phyloP scores from a whole-genome alignment of 2,113 vertebrate species.

The Spermophilus dauricus region DNA sequence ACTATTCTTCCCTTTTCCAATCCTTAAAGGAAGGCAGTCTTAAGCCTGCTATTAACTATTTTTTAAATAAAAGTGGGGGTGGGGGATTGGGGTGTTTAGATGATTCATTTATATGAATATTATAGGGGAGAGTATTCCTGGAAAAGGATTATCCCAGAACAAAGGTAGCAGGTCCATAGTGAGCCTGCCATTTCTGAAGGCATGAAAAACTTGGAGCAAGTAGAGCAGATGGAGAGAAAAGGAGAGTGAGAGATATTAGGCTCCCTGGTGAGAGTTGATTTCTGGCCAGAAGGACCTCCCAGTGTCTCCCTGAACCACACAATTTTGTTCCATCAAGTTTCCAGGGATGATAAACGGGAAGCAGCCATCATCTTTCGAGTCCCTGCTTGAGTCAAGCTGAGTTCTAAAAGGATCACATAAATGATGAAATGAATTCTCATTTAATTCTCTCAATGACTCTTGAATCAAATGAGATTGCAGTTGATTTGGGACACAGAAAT shows the following conservation, averaged over 20 bases:
- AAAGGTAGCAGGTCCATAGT: neutral
- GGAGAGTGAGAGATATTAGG: neutral
- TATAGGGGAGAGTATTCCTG: neutral
- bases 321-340: neutral
- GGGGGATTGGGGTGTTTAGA: neutral
- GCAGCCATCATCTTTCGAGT: neutral
- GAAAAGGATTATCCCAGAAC: neutral
- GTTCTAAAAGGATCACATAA: neutral
- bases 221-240: neutral
- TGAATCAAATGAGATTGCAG: neutral
- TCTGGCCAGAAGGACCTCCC: neutral
- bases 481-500: neutral
- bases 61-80: neutral
- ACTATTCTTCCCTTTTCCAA: no score
- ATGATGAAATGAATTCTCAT: constrained; percentile 28
- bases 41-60: neutral
- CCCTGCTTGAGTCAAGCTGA: neutral
- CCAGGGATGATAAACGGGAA: neutral
- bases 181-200: neutral
- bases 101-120: neutral
- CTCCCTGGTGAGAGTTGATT: neutral
- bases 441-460: neutral
- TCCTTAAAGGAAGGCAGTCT: neutral
- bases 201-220: neutral
- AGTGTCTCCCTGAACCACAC: no score